These are phyloP conservation scores for Irena cyanogastra DNA, from an alignment of 2,113 vertebrate species.

Conservation along the genomic window DNA sequence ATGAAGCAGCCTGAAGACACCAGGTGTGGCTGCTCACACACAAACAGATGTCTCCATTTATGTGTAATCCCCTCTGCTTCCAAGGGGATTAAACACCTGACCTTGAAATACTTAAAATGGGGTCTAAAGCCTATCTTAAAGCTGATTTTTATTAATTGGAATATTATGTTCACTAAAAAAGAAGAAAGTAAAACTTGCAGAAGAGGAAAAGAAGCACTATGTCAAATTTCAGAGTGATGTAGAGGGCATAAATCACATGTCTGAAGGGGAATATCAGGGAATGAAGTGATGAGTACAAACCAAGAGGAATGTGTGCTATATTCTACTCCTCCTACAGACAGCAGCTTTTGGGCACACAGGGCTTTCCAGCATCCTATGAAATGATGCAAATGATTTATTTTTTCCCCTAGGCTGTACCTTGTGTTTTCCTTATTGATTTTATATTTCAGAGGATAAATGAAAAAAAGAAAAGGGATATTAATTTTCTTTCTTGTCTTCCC, in stretches of 20 bases:
- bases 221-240: background rate
- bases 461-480: background rate
- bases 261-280: background rate
- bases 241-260: background rate
- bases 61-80: constrained; percentile 17
- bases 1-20: background rate
- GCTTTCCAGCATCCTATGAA: background rate
- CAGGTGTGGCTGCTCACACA: constrained; percentile 42
- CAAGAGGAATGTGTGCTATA: background rate
- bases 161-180: background rate
- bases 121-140: background rate
- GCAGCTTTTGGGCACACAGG: background rate
- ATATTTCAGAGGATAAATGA: background rate
- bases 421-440: background rate
- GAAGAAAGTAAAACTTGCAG: background rate
- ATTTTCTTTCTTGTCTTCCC: background rate
- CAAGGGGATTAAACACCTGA: constrained; percentile 1
- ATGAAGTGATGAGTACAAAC: background rate
- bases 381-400: background rate
- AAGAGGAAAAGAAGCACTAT: background rate
- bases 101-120: background rate
- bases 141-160: background rate
- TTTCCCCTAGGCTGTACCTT: background rate
- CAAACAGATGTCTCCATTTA: background rate
- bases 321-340: background rate